Conservation (phyloP, 2,113 vertebrate species). For the Saccopteryx leptura region DNA sequence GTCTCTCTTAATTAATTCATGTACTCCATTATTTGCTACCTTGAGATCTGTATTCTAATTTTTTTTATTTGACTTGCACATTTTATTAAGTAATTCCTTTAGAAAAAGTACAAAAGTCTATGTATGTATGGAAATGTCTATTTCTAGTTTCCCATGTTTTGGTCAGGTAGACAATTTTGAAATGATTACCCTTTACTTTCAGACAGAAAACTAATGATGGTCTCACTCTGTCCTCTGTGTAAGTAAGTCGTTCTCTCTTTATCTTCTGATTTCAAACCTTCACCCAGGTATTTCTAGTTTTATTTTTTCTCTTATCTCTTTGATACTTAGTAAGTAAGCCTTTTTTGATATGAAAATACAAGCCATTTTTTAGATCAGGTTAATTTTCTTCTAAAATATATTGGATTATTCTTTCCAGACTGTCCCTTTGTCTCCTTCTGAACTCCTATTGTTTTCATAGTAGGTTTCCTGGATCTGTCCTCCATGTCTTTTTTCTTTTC, state of each 20-base stretch:
- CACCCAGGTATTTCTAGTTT: background rate
- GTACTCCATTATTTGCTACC: background rate
- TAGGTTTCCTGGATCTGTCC: background rate
- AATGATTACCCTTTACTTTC: background rate
- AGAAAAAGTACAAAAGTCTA: slow-evolving; percentile 44
- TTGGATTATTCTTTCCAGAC: background rate
- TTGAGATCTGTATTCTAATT: slow-evolving; percentile 46
- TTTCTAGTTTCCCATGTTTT: background rate
- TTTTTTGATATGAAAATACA: slow-evolving; percentile 11
- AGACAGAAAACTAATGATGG: background rate
- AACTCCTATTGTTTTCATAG: background rate
- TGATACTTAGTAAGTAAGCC: background rate
- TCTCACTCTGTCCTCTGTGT: background rate
- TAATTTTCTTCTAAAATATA: slow-evolving; percentile 2
- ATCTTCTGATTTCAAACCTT: background rate
- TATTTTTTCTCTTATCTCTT: background rate
- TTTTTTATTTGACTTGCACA: slow-evolving; percentile 47
- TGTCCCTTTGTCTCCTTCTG: slow-evolving; percentile 3
- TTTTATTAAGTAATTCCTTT: slow-evolving; percentile 38
- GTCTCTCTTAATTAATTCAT: background rate
- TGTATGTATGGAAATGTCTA: background rate
- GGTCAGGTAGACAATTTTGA: slow-evolving; percentile 19
- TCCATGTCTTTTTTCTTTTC: background rate
- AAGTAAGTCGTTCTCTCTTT: background rate
- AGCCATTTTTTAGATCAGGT: background rate